phyloP scores from a whole-genome alignment of 2,113 vertebrate genomes.

The Pelobates fuscus region DNA sequence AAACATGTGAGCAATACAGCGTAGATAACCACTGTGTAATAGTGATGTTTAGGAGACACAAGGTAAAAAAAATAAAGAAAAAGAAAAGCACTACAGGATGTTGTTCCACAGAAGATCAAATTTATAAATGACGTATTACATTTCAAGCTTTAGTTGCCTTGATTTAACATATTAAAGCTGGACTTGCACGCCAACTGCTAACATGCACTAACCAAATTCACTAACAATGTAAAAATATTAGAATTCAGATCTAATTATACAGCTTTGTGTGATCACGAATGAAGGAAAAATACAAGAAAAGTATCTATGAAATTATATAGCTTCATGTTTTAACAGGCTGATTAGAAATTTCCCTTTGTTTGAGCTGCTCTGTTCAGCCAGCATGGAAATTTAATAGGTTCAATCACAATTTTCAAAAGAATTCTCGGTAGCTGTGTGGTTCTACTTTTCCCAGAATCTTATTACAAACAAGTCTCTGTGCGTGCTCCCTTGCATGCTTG shows the following conservation, averaged over 20 bases:
- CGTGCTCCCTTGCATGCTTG: not conserved
- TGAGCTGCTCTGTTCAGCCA: not conserved
- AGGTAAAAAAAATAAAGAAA: too few species aligned
- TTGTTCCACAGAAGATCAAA: too few species aligned
- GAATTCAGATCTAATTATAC: not conserved
- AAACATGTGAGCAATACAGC: too few species aligned
- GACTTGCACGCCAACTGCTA: too few species aligned
- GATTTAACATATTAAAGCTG: too few species aligned
- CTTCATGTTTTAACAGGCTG: conserved; percentile 4
- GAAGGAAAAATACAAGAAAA: not conserved
- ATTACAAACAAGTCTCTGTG: not conserved
- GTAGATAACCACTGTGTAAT: too few species aligned
- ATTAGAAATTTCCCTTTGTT: not conserved
- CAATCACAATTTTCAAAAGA: conserved; percentile 2
- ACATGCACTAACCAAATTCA: too few species aligned
- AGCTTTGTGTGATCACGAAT: not conserved
- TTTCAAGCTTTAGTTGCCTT: too few species aligned
- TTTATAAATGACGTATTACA: too few species aligned
- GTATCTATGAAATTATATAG: not conserved
- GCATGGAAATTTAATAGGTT: conserved; percentile 1
- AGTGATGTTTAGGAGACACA: too few species aligned
- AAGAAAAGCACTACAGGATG: too few species aligned
- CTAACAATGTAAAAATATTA: too few species aligned
- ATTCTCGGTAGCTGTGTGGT: not conserved
- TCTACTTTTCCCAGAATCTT: not conserved